phyloP scores from a whole-genome alignment of 2,113 vertebrate species.

The Neogale vison region DNA sequence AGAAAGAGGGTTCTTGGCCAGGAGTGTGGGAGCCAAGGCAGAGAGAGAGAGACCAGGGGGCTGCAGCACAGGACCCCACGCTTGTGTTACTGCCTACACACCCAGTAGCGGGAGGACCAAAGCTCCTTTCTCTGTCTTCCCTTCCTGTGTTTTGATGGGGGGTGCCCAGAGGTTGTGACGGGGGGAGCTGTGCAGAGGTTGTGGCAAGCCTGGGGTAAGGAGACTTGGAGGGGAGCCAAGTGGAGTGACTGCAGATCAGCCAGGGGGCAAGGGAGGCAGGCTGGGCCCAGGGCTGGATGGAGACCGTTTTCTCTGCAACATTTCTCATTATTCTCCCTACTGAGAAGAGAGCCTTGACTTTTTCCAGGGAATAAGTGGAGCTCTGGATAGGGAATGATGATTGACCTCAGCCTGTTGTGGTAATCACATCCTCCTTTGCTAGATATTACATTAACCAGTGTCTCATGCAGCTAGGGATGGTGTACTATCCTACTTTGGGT shows the following conservation, averaged over 20 bases:
- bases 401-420: background rate
- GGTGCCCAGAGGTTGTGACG: background rate
- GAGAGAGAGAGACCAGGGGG: background rate
- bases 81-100: background rate
- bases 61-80: background rate
- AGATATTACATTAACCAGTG: background rate
- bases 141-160: background rate
- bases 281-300: background rate
- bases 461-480: background rate
- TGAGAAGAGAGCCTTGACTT: background rate
- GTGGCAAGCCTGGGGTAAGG: background rate
- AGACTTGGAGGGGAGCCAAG: background rate
- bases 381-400: background rate
- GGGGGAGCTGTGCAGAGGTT: background rate
- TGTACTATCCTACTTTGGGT: background rate
- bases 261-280: background rate
- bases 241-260: background rate
- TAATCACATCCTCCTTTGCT: background rate
- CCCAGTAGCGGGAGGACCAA: background rate
- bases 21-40: background rate
- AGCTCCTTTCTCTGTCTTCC: background rate
- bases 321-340: background rate
- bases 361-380: background rate
- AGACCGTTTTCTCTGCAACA: background rate
- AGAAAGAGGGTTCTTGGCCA: background rate